These are phyloP conservation scores for Heliothis peltigera DNA, from an alignment of 2,888 invertebrate genomes.

Conservation along the genomic window DNA sequence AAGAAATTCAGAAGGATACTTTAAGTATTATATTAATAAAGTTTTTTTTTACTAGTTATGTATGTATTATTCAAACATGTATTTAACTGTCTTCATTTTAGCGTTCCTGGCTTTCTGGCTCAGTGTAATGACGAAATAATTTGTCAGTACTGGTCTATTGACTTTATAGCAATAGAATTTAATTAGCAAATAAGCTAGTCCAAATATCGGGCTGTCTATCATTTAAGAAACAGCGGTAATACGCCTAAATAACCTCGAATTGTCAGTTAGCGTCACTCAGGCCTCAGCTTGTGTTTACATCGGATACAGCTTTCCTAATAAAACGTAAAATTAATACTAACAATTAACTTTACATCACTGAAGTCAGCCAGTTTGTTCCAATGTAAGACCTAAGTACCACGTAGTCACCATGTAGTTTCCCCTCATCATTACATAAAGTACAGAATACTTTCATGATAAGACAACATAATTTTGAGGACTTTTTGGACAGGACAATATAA, in stretches of 20 bases:
- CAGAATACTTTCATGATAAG: too few species aligned
- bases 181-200: slow-evolving; percentile 24
- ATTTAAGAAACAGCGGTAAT: slow-evolving; percentile 15
- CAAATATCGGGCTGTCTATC: slow-evolving; percentile 20
- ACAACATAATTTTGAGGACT: too few species aligned
- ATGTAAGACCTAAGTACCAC: too few species aligned
- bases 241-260: slow-evolving; percentile 49
- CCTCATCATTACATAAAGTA: too few species aligned
- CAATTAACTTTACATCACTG: neutral
- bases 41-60: too few species aligned
- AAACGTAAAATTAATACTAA: neutral
- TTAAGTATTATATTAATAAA: too few species aligned
- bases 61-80: neutral
- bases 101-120: too few species aligned
- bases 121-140: neutral
- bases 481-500: too few species aligned
- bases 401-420: too few species aligned
- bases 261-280: slow-evolving; percentile 47
- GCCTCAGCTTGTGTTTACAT: neutral
- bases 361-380: neutral
- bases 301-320: slow-evolving; percentile 2
- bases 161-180: slow-evolving; percentile 8
- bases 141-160: neutral
- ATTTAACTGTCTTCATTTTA: too few species aligned
- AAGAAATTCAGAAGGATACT: too few species aligned